phyloP scores from a whole-genome alignment of 2,113 vertebrate genomes.

The Chaenocephalus aceratus region DNA sequence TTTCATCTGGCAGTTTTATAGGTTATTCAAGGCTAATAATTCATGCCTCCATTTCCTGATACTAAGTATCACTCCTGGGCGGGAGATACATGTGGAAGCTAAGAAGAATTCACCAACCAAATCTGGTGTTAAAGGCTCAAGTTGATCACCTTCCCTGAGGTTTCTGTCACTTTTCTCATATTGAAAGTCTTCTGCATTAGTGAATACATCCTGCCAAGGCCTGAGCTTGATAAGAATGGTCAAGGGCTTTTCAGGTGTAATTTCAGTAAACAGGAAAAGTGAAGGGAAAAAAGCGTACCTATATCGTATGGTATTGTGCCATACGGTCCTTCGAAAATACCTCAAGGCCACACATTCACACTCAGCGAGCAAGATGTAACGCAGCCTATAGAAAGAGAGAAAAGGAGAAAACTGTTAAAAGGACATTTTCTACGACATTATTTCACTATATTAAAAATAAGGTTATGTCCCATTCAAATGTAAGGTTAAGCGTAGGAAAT shows the following conservation, averaged over 20 bases:
- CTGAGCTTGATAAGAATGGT: constrained; percentile 20
- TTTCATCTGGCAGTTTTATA: background rate
- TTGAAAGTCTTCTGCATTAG: background rate
- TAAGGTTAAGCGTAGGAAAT: background rate
- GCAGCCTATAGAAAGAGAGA: constrained; percentile 40
- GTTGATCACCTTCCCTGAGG: constrained; percentile 19
- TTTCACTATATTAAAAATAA: background rate
- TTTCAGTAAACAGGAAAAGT: background rate
- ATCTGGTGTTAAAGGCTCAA: constrained; percentile 9
- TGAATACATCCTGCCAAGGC: background rate
- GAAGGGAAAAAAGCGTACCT: constrained; percentile 67
- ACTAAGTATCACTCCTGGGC: constrained; percentile 2
- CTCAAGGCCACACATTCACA: constrained; percentile 67
- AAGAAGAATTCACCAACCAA: constrained; percentile 9
- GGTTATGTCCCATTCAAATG: background rate
- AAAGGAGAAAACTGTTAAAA: background rate
- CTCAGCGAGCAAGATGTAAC: constrained; percentile 24
- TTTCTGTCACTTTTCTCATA: constrained; percentile 2
- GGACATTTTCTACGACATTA: background rate
- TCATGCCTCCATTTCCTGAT: background rate
- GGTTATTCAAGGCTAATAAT: constrained; percentile 10
- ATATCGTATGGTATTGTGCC: constrained; percentile 74
- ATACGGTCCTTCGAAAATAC: constrained; percentile 71
- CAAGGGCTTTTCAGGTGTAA: background rate
- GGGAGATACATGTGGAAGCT: background rate